Evolutionary conservation across 2,113 vertebrate genomes (phyloP).

Genomic region (Casuarius casuarius): DNA sequence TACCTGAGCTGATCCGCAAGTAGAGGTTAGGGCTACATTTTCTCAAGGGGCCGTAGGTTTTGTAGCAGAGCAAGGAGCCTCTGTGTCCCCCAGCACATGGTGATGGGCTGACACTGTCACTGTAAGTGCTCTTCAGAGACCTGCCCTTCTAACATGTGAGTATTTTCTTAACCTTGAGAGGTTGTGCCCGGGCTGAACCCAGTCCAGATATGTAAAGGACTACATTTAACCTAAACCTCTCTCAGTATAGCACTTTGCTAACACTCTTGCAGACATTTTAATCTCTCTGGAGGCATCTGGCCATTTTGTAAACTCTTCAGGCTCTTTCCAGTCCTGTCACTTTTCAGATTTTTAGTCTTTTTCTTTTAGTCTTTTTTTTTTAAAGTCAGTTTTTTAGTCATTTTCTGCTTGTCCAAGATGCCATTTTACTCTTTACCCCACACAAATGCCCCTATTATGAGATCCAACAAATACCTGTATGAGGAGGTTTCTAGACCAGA

Average conservation of each 20-base stretch:
- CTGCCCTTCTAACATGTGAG: rapidly evolving
- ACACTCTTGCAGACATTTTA: not conserved
- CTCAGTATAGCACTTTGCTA: not conserved
- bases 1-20: not conserved
- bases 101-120: not conserved
- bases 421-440: not conserved
- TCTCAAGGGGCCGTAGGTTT: not conserved
- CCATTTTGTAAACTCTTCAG: not conserved
- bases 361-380: not conserved
- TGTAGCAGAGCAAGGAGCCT: not conserved
- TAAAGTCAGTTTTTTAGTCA: not conserved
- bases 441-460: not conserved
- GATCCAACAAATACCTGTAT: not conserved
- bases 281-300: not conserved
- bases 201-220: not conserved
- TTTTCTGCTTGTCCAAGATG: not conserved
- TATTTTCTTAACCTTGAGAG: not conserved
- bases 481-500: not conserved
- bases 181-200: not conserved
- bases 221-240: not conserved
- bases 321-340: not conserved
- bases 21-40: not conserved
- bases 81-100: not conserved
- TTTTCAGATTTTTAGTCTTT: not conserved
- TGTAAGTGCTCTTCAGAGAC: not conserved